A percentile compares a stretch with the other conserved stretches of the same genome.
Conservation (phyloP, 1,140 invertebrate species). For the Samia ricini region DNA sequence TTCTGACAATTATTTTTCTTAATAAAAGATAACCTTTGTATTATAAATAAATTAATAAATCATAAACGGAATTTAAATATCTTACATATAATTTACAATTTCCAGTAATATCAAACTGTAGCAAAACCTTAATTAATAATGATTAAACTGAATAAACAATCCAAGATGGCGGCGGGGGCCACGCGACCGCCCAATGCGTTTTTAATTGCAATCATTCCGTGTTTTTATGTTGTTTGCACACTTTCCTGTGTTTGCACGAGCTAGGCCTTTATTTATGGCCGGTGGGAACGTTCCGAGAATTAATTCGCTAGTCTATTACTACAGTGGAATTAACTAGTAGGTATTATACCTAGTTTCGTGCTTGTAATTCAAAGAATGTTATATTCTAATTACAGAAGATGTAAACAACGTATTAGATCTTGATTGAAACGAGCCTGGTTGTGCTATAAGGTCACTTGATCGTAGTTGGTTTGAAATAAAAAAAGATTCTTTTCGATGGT, state of each 20-base stretch:
- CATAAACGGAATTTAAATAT: background rate
- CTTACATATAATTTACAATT: background rate
- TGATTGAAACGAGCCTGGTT: too few species aligned
- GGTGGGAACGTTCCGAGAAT: constrained; percentile 61
- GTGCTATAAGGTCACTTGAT: too few species aligned
- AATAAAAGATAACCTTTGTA: too few species aligned
- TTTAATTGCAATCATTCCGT: constrained; percentile 76
- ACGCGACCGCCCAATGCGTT: constrained; percentile 69
- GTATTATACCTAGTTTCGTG: background rate
- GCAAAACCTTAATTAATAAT: constrained; percentile 7
- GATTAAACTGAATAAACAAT: constrained; percentile 10
- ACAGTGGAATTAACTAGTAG: constrained; percentile 5
- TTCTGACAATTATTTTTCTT: too few species aligned
- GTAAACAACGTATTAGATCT: too few species aligned
- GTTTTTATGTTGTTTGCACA: constrained; percentile 74
- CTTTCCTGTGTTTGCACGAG: constrained; percentile 57
- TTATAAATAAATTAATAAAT: too few species aligned
- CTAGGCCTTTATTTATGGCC: constrained; percentile 68
- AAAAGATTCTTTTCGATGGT: too few species aligned
- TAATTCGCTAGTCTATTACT: constrained; percentile 32
- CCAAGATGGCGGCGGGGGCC: constrained; percentile 58
- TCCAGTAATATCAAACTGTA: background rate
- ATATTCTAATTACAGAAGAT: background rate
- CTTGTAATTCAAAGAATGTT: background rate
- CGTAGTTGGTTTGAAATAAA: too few species aligned